Conservation (phyloP, 1,140 invertebrate species). For the Drosophila ogumai region DNA sequence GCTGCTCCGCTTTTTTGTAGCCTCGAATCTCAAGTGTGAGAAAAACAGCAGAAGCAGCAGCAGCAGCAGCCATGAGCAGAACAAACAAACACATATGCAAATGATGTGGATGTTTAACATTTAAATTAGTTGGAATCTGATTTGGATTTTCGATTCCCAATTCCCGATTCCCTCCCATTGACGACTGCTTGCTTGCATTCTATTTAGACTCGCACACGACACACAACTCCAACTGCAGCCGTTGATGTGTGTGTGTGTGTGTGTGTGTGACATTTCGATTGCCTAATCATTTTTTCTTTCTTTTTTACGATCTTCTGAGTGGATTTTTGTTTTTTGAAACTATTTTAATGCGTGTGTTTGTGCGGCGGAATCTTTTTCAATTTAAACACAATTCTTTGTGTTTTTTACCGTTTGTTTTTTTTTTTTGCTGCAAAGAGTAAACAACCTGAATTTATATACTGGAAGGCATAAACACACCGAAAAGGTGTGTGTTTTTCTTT, state of each 20-base stretch:
- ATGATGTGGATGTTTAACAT: constrained; percentile 56
- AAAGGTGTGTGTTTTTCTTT: constrained; percentile 8
- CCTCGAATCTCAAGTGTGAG: constrained; percentile 63
- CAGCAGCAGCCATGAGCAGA: constrained; percentile 16
- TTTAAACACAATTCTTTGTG: constrained; percentile 31
- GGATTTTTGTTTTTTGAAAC: constrained; percentile 43
- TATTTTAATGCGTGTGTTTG: constrained; percentile 38
- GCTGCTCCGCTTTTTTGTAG: constrained; percentile 29
- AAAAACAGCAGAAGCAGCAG: constrained; percentile 32
- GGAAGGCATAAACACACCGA: constrained; percentile 23
- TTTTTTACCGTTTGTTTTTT: constrained; percentile 34
- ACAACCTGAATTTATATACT: constrained; percentile 65
- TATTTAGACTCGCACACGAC: constrained; percentile 23
- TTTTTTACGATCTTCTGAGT: constrained; percentile 44
- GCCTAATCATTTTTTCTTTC: constrained; percentile 56
- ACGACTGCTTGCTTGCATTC: constrained; percentile 60
- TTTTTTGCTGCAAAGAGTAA: constrained; percentile 37
- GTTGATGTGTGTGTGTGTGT: background rate
- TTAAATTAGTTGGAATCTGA: constrained; percentile 76
- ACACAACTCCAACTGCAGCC: background rate
- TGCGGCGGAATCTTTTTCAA: constrained; percentile 24
- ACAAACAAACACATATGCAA: constrained; percentile 25
- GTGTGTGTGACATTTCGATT: constrained; percentile 63
- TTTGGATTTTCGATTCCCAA: constrained; percentile 38
- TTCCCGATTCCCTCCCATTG: constrained; percentile 19